phyloP scores from a whole-genome alignment of 2,888 invertebrate species.

The Caenorhabditis drosophilae region DNA sequence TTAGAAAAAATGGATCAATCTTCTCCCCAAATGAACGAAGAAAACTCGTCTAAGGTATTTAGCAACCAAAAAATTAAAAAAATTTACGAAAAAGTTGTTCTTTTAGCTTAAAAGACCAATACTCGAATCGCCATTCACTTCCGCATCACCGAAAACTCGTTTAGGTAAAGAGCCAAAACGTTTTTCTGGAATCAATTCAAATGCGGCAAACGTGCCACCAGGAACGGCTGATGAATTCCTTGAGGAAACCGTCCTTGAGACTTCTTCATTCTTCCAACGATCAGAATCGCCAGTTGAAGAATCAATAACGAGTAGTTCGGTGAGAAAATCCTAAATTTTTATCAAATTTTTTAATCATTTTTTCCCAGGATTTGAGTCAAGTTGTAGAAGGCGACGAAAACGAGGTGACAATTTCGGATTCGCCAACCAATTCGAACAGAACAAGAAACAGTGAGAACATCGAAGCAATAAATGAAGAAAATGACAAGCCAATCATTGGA shows the following conservation, averaged over 20 bases:
- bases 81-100: too few relatives aligned
- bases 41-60: too few relatives aligned
- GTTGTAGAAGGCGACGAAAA: slow-evolving; percentile 14
- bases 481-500: neutral
- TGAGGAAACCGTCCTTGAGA: neutral
- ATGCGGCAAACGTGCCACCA: neutral
- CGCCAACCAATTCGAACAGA: neutral
- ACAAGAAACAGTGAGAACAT: neutral
- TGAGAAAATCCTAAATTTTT: slow-evolving; percentile 2
- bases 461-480: slow-evolving; percentile 1
- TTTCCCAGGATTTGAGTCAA: neutral
- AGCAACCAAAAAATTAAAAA: too few relatives aligned
- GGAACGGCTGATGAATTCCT: neutral
- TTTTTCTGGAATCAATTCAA: slow-evolving; percentile 1
- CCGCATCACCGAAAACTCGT: slow-evolving; percentile 24
- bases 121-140: slow-evolving; percentile 14
- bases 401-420: neutral
- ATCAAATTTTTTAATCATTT: neutral
- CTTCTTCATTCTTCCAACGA: neutral
- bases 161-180: slow-evolving; percentile 27
- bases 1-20: too few relatives aligned
- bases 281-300: neutral
- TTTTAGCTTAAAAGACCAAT: slow-evolving; percentile 17
- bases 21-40: too few relatives aligned
- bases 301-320: neutral